Percentiles rank a stretch among this genome's conserved stretches.
These are phyloP conservation scores for Mormyrus lacerda DNA, from an alignment of 2,113 vertebrate genomes.

Conservation along the genomic window DNA sequence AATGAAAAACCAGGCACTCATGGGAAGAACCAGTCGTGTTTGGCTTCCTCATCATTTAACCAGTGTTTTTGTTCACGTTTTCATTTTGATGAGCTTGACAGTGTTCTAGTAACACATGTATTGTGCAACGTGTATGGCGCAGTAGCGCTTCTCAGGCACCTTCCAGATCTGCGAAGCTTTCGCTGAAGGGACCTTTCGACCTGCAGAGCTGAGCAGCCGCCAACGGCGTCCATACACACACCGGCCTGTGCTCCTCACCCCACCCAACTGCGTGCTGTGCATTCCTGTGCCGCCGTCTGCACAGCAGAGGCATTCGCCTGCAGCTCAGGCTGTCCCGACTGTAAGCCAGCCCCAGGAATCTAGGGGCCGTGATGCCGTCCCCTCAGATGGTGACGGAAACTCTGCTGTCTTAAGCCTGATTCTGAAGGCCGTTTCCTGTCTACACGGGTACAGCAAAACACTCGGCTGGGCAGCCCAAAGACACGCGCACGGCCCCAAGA, in stretches of 20 bases:
- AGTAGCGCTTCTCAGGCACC: background rate
- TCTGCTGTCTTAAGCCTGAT: background rate
- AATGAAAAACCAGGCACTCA: background rate
- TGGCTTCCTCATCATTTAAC: background rate
- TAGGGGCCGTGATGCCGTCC: background rate
- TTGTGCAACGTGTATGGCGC: background rate
- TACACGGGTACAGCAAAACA: background rate
- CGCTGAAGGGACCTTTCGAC: background rate
- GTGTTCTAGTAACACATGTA: background rate
- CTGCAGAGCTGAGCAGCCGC: background rate
- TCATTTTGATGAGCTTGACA: background rate
- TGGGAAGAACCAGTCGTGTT: too few species aligned
- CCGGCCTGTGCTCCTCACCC: background rate
- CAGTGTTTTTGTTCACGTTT: background rate
- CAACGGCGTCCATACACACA: background rate
- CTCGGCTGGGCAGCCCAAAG: background rate
- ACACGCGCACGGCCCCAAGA: background rate
- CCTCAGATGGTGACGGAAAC: background rate
- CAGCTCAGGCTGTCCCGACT: background rate
- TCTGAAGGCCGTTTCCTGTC: background rate
- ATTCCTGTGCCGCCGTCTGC: background rate
- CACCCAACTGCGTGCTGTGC: background rate
- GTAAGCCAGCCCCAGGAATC: background rate
- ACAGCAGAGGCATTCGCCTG: background rate
- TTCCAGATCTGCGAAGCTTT: background rate